These are phyloP conservation scores for Zoanthus solanderi DNA, from an alignment of 92 coral and sea anemone genomes.

Conservation along the genomic window DNA sequence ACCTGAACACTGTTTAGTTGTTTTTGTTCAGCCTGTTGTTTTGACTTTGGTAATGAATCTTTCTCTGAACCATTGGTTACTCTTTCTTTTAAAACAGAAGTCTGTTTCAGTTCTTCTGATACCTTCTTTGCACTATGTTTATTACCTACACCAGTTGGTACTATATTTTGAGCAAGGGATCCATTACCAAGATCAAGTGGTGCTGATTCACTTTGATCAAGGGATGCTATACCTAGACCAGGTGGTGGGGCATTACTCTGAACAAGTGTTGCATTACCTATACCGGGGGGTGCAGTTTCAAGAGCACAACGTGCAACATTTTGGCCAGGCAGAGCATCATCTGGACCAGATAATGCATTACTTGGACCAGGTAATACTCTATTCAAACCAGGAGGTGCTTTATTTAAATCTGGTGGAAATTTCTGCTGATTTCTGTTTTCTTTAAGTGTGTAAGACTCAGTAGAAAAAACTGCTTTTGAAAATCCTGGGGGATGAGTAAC, in stretches of 20 bases:
- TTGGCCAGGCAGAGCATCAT: background rate
- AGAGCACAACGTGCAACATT: background rate
- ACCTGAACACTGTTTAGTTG: slow-evolving; percentile 50
- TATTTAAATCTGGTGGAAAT: slow-evolving; percentile 3
- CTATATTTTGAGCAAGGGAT: slow-evolving; percentile 24
- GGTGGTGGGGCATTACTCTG: background rate
- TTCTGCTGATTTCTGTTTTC: background rate
- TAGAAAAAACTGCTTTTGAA: background rate
- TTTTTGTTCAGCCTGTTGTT: slow-evolving; percentile 32
- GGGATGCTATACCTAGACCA: background rate
- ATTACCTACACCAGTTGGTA: background rate
- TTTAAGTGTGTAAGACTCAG: background rate
- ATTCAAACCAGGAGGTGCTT: slow-evolving; percentile 48
- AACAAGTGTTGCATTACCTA: slow-evolving; percentile 52
- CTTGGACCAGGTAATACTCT: slow-evolving; percentile 30
- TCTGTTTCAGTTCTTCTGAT: slow-evolving; percentile 41
- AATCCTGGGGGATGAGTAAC: slow-evolving; percentile 30
- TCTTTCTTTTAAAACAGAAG: slow-evolving; percentile 14
- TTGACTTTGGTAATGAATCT: slow-evolving; percentile 11
- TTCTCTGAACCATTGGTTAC: background rate
- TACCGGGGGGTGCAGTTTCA: slow-evolving; percentile 26
- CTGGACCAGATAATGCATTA: slow-evolving; percentile 23
- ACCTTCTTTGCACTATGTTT: background rate
- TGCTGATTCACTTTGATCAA: slow-evolving; percentile 36
- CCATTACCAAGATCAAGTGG: background rate